These are phyloP conservation scores for Coremacera marginata DNA, from an alignment of 2,888 invertebrate genomes.

Conservation along the genomic window DNA sequence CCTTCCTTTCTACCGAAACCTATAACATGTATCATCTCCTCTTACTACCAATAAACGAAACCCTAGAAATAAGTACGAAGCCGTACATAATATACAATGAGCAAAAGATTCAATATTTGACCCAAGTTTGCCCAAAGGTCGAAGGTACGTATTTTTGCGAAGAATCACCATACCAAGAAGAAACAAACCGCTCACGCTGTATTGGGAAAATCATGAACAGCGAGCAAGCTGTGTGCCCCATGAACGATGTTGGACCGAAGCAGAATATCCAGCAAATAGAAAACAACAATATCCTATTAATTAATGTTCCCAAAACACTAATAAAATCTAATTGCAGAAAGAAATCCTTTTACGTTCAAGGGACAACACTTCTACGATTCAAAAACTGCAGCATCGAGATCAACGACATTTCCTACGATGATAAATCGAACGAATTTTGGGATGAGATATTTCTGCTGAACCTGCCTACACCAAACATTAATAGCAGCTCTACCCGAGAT, in stretches of 20 bases:
- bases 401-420: too few species aligned
- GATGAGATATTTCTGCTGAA: too few species aligned
- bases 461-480: too few species aligned
- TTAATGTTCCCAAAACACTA: too few species aligned
- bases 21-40: constrained; percentile 40
- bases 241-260: neutral
- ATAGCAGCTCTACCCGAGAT: too few species aligned
- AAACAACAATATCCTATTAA: neutral
- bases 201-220: neutral
- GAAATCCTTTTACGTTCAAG: too few species aligned
- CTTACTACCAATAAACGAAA: constrained; percentile 42
- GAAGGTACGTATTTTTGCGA: constrained; percentile 33
- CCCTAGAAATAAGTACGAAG: constrained; percentile 35
- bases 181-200: neutral
- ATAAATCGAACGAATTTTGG: too few species aligned
- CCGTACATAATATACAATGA: constrained; percentile 28
- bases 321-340: too few species aligned
- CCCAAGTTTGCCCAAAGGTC: constrained; percentile 32
- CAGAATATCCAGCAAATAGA: neutral
- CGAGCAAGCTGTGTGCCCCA: neutral
- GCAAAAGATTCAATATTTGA: constrained; percentile 32
- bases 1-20: constrained; percentile 33
- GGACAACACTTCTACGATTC: too few species aligned
- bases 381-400: too few species aligned
- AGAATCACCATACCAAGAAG: neutral